Conservation (phyloP, 2,797 vertebrate genomes). For the Liasis olivaceus region DNA sequence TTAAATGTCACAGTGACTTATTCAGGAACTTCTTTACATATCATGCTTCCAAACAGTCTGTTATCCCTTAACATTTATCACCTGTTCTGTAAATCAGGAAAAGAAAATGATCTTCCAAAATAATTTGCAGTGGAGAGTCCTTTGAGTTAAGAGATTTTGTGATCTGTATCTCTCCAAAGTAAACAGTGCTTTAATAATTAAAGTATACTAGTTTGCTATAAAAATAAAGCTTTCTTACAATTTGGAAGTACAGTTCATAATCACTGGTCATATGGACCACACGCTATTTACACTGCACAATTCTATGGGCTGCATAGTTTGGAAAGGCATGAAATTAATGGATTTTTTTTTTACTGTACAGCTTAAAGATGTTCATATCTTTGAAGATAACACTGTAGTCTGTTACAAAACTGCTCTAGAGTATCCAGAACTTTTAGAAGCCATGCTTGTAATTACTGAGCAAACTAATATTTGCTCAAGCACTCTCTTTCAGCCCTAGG, state of each 20-base stretch:
- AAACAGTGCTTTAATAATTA: not conserved
- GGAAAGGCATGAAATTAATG: not conserved
- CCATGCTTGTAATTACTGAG: not conserved
- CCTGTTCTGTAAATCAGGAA: conserved; percentile 19
- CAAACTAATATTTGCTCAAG: not conserved
- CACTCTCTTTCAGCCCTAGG: not conserved
- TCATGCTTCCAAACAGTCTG: conserved; percentile 5
- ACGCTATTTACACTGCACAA: not conserved
- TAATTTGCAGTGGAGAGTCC: not conserved
- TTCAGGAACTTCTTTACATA: not conserved
- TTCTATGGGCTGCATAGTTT: not conserved
- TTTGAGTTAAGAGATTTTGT: not conserved
- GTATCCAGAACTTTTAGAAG: not conserved
- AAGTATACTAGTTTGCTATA: not conserved
- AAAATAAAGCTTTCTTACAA: not conserved
- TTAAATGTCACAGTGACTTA: not conserved
- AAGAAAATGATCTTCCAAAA: conserved; percentile 6
- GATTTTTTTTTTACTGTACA: not conserved
- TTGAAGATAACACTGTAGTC: not conserved
- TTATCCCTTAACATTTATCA: not conserved
- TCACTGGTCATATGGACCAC: not conserved
- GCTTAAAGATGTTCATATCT: not conserved
- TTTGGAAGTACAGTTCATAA: not conserved
- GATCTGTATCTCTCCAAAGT: not conserved
- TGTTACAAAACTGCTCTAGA: not conserved